Evolutionary conservation across 2,113 vertebrate species (phyloP), one percentile per base, ranked within the genome.

Genomic region (Heptranchias perlo): DNA sequence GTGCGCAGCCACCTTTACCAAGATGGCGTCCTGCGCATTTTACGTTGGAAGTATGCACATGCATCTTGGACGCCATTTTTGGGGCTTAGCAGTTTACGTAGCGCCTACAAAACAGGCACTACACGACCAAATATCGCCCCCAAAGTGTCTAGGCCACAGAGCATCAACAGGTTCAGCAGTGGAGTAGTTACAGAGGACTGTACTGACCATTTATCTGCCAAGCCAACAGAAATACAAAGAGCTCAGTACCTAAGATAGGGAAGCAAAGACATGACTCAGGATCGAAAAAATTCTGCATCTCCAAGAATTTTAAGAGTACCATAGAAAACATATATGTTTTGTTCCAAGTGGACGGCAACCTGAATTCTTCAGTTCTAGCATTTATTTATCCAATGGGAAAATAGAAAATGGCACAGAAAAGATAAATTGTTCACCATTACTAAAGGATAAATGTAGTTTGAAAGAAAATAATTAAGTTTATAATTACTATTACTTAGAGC

Each of bases 391-490:
- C 49, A 47, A 67, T 31, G 0, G 61, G 54, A 94, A 95, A 69
- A 49, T 35, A 62, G 54, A 92, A 82, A 82, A 92, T 61, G 54
- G 44, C 64, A 69, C 44, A 28, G 3, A 69, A 44, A 49, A 49
- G 61, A 93, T 62, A 95, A 65, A 13, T 3, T 73, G 64, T 61
- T 91, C 96, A 96, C 96, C 95, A 96, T 97, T 96, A 96, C 96
- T 97, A 97, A 97, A 97, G 97, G 97, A 97, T 96, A 97, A 96
- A 97, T 97, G 97, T 96, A 97, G 97, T 98, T 97, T 98, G 97
- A 98, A 98, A 98, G 97, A 97, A 98, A 98, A 98, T 98, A 98
- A 98, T 98, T 98, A 98, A 97, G 96, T 98, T 98, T 97, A 97
- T 98, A 98, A 98, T 98, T 98, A 98, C 97, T 97, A 96, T 97